Conservation (phyloP, 2,113 vertebrate genomes). For the Crotalus helleri region DNA sequence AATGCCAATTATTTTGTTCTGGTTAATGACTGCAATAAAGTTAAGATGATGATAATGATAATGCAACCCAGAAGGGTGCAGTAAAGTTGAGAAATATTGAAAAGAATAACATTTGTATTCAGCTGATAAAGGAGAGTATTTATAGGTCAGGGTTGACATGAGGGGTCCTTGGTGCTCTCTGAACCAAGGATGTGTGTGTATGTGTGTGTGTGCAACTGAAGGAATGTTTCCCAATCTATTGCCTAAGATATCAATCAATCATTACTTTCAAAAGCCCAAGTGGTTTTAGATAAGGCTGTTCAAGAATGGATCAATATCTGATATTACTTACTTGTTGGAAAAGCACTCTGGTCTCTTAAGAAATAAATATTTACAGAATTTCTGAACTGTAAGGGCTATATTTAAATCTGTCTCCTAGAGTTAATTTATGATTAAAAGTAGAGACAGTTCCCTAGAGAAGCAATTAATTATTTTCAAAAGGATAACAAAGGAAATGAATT, state of each 20-base stretch:
- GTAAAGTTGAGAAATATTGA: too few relatives aligned
- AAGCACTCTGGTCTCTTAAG: not conserved
- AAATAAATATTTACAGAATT: not conserved
- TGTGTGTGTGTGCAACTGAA: too few relatives aligned
- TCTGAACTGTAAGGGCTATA: not conserved
- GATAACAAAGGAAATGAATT: not conserved
- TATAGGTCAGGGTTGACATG: too few relatives aligned
- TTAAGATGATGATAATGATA: too few relatives aligned
- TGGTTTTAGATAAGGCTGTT: not conserved
- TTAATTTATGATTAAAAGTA: not conserved
- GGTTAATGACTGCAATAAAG: too few relatives aligned
- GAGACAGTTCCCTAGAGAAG: not conserved
- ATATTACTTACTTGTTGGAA: not conserved
- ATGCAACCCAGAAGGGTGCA: too few relatives aligned
- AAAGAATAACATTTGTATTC: too few relatives aligned
- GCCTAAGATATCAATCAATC: not conserved
- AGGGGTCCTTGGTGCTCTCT: too few relatives aligned
- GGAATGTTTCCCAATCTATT: not conserved
- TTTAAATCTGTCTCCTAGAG: not conserved
- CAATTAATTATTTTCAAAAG: not conserved
- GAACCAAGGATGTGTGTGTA: too few relatives aligned
- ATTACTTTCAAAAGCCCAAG: not conserved
- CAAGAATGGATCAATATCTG: not conserved
- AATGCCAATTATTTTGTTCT: too few relatives aligned
- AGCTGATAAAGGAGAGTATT: too few relatives aligned